phyloP scores from a whole-genome alignment of 2,113 vertebrate genomes.

The Syngnathus scovelli region DNA sequence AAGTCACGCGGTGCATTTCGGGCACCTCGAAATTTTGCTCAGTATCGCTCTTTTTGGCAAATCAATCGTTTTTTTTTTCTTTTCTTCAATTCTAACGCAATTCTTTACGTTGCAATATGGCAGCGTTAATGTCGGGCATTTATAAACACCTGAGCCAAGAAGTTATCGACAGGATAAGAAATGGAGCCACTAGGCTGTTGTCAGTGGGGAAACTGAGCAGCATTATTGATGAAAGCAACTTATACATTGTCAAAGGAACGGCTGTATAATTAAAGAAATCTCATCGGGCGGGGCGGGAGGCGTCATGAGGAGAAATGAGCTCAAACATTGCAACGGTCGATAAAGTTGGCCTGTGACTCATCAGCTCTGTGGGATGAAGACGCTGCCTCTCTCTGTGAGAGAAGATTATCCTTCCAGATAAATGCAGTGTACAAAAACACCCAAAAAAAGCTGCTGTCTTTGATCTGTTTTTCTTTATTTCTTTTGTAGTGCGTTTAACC shows the following conservation, averaged over 20 bases:
- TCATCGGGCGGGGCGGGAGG: conserved; percentile 8
- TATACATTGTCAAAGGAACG: conserved; percentile 21
- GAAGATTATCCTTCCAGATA: conserved; percentile 7
- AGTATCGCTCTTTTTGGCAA: too few relatives aligned
- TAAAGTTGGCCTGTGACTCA: conserved; percentile 32
- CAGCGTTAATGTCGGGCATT: conserved; percentile 40
- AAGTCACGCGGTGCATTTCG: too few relatives aligned
- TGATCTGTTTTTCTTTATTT: background rate
- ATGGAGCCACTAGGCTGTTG: conserved; percentile 34
- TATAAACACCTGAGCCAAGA: conserved; percentile 38
- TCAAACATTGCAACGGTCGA: conserved; percentile 10
- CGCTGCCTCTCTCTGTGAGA: background rate
- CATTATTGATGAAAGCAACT: conserved; percentile 34
- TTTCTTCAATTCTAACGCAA: too few relatives aligned
- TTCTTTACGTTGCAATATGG: conserved; percentile 4
- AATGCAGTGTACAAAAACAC: background rate
- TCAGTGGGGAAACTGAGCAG: conserved; percentile 29
- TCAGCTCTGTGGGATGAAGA: conserved; percentile 5
- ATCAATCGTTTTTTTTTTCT: too few relatives aligned
- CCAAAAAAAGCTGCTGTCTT: background rate
- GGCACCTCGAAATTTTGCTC: too few relatives aligned
- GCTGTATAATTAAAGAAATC: conserved; percentile 24
- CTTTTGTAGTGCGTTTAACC: background rate
- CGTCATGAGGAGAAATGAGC: conserved; percentile 10
- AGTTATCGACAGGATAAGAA: conserved; percentile 40